Conservation (phyloP, 2,797 vertebrate genomes). For the Silurus lanzhouensis region DNA sequence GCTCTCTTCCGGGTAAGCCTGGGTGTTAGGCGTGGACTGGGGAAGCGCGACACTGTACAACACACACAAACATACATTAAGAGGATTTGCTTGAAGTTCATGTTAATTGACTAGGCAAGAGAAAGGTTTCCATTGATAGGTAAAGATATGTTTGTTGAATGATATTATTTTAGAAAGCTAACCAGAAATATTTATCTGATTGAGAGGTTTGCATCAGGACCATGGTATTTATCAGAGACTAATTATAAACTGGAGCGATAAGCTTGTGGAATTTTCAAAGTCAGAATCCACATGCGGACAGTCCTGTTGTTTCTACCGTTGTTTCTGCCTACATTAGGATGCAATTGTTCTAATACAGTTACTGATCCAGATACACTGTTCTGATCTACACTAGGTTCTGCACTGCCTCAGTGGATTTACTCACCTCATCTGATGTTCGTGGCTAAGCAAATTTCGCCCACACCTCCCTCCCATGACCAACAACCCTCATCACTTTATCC, state of each 20-base stretch:
- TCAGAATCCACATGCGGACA: not conserved
- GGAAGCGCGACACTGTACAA: constrained; percentile 79
- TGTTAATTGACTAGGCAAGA: too few species aligned
- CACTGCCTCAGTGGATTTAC: constrained; percentile 18
- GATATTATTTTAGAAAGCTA: not conserved
- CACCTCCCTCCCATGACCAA: constrained; percentile 18
- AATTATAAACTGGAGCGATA: not conserved
- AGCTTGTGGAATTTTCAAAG: not conserved
- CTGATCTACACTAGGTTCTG: constrained; percentile 15
- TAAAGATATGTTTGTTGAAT: not conserved
- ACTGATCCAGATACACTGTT: not conserved
- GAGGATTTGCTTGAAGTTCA: not conserved
- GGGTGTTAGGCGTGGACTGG: constrained; percentile 80
- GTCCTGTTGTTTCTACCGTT: not conserved
- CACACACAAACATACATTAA: constrained; percentile 26
- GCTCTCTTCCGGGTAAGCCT: constrained; percentile 84
- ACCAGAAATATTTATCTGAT: not conserved
- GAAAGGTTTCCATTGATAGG: not conserved
- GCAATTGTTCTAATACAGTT: not conserved
- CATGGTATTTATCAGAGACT: not conserved
- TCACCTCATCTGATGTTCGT: constrained; percentile 6
- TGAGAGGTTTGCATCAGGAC: not conserved
- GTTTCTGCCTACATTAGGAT: not conserved
- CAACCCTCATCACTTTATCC: constrained; percentile 41
- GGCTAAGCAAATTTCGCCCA: constrained; percentile 41